Percentiles rank a stretch among this genome's conserved stretches.
phyloP scores from a whole-genome alignment of 2,113 vertebrate species.

The Festucalex cinctus region DNA sequence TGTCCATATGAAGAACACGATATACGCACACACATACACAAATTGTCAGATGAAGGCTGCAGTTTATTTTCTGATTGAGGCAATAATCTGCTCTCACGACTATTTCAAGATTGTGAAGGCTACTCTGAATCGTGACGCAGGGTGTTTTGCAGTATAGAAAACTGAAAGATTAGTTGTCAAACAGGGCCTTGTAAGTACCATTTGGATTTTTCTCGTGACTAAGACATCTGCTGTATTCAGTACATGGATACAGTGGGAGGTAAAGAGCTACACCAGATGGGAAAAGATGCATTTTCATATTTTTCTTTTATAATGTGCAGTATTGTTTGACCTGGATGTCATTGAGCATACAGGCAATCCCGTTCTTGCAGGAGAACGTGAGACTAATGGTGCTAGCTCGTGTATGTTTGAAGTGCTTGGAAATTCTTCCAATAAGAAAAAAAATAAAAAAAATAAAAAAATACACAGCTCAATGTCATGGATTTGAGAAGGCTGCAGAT shows the following conservation, averaged over 20 bases:
- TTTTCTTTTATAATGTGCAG: background rate
- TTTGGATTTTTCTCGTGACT: background rate
- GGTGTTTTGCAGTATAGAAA: conserved; percentile 1
- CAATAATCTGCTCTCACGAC: conserved; percentile 51
- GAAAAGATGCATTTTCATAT: background rate
- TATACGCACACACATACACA: conserved; percentile 5
- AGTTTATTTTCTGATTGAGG: conserved; percentile 49
- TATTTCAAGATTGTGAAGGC: conserved; percentile 34
- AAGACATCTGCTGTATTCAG: conserved; percentile 3
- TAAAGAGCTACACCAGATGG: background rate
- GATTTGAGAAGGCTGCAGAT: conserved; percentile 6
- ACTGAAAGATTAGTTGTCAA: conserved; percentile 15
- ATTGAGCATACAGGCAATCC: background rate
- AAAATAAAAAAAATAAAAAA: background rate
- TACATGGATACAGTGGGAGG: background rate
- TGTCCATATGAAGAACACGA: conserved; percentile 1
- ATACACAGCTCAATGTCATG: background rate
- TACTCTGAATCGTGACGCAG: conserved; percentile 1
- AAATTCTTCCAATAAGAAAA: background rate
- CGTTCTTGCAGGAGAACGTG: background rate
- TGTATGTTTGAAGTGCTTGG: background rate
- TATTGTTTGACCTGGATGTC: background rate
- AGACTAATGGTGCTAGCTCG: background rate
- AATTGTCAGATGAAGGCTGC: conserved; percentile 21
- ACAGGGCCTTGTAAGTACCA: background rate